Conservation (phyloP, 23 tunicate genomes). For the Halocynthia roretzi region DNA sequence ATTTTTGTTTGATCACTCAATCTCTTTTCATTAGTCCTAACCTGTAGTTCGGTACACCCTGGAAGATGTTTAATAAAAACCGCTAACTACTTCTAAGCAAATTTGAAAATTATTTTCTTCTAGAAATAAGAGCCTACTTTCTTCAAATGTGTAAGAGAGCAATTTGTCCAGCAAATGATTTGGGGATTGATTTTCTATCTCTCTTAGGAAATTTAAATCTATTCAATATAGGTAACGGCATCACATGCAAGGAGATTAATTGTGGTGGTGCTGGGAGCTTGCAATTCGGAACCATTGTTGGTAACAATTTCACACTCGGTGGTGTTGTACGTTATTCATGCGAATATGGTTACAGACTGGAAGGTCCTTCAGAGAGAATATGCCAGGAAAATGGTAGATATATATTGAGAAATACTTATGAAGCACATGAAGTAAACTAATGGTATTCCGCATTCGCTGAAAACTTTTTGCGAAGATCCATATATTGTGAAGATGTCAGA, state of each 20-base stretch:
- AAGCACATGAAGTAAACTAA: too few species aligned
- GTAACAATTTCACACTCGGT: conserved; percentile 39
- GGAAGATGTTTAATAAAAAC: not conserved
- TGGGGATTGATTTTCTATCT: not conserved
- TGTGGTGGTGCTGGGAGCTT: conserved; percentile 70
- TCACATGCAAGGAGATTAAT: conserved; percentile 35
- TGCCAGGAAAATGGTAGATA: conserved; percentile 36
- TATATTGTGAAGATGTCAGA: too few species aligned
- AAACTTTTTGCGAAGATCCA: too few species aligned
- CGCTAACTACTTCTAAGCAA: not conserved
- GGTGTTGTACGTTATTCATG: conserved; percentile 34
- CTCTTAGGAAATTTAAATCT: not conserved
- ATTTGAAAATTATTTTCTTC: not conserved
- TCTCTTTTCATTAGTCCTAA: not conserved
- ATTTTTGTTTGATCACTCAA: not conserved
- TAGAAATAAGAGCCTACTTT: too few species aligned
- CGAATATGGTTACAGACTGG: conserved; percentile 37
- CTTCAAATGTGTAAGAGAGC: too few species aligned
- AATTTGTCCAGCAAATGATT: too few species aligned
- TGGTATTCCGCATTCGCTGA: too few species aligned
- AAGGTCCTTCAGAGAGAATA: conserved; percentile 25
- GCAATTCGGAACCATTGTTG: conserved; percentile 50
- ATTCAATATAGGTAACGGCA: conserved; percentile 46
- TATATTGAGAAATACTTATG: too few species aligned
- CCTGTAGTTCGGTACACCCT: not conserved